Base-by-base conservation (phyloP, 2,888 invertebrate species). In the Keiferia lycopersicella region DNA sequence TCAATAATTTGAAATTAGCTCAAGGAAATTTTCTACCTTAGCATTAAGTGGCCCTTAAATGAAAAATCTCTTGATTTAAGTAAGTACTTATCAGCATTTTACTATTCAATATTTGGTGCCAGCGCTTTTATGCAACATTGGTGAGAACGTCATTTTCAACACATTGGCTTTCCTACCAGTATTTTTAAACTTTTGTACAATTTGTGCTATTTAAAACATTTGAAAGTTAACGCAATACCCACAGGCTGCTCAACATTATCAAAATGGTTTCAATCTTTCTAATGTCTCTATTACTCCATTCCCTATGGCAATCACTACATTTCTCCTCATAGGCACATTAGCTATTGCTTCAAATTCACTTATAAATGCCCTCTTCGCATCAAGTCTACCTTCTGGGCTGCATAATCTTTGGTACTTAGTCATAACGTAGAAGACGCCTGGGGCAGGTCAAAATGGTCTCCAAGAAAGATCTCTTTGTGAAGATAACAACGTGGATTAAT, bases 361-460 rank as follows among this genome's bases (percentile, higher is more conserved):
- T 58, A 38, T 38, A 58, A n/a, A 58, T 58, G 20, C 18, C 58
- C 12, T 18, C 18, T 18, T 18, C 38, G 16, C 57, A 58, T 58
- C 39, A 39, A 53, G 4, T 61, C 14, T 45, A 50, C 60, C 58
- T 34, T 64, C 64, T 66, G 22, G 12, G 20, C 41, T 61, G 16
- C 50, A 34, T 74, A 73, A 53, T 79, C 77, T 77, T 66, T 77
- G 72, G 6, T 6, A 64, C 65, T 73, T 71, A 75, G 75, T 74
- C 73, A 72, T 70, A 74, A 69, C 69, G 73, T 66, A 73, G 74
- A 71, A 75, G 73, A 76, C 65, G 70, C 87, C 84, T 65, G 60
- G 65, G 84, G 87, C 87, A 71, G 80, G 79, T 83, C 83, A 81
- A 75, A 82, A 79, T 77, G 74, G 86, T 87, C 86, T 87, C 87